These are phyloP conservation scores for Pollenia angustigena DNA, from an alignment of 2,888 invertebrate genomes.

Conservation along the genomic window DNA sequence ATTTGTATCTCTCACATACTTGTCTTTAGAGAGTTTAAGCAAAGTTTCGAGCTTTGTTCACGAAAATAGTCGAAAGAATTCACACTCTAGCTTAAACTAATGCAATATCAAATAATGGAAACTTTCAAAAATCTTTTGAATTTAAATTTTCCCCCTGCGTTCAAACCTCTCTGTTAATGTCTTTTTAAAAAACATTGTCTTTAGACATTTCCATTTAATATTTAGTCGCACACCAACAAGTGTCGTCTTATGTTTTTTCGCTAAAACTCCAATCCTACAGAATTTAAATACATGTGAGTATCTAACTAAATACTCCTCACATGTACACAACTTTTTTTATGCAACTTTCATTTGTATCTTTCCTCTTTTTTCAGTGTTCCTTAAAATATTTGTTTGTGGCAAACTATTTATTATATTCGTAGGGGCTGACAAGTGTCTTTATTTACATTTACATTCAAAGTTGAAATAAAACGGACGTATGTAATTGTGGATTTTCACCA, in stretches of 20 bases:
- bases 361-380: constrained; percentile 18
- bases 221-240: constrained; percentile 75
- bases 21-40: too few species aligned
- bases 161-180: constrained; percentile 10
- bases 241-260: constrained; percentile 75
- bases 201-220: constrained; percentile 30
- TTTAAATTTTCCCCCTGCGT: constrained; percentile 51
- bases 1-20: too few species aligned
- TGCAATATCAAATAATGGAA: too few species aligned
- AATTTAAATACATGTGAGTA: constrained; percentile 13
- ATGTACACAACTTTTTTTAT: neutral
- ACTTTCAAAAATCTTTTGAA: too few species aligned
- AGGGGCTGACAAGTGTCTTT: constrained; percentile 70
- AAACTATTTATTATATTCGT: constrained; percentile 52
- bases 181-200: constrained; percentile 24
- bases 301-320: neutral
- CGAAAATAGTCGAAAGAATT: neutral
- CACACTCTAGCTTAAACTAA: too few species aligned
- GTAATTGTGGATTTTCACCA: constrained; percentile 51
- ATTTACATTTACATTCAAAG: constrained; percentile 15
- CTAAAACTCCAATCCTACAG: constrained; percentile 9
- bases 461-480: constrained; percentile 1
- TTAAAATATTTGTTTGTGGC: constrained; percentile 63
- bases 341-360: constrained; percentile 23
- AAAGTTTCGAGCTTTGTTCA: too few species aligned